Evolutionary conservation across 2,797 vertebrate genomes (phyloP).

Genomic region (Enoplosus armatus): DNA sequence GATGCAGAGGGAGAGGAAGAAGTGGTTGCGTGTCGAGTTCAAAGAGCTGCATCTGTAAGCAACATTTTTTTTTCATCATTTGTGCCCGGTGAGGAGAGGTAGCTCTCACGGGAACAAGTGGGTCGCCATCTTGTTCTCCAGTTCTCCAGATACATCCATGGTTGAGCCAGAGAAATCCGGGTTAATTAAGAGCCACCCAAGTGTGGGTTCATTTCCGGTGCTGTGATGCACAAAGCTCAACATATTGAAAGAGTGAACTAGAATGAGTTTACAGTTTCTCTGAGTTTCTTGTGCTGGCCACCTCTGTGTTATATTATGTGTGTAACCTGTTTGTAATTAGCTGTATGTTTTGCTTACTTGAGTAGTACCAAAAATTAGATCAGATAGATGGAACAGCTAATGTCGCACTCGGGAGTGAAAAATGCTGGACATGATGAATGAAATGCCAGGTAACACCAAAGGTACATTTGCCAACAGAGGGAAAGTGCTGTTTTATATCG

Average conservation of each 20-base stretch:
- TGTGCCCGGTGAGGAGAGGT: neutral
- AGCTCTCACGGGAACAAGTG: neutral
- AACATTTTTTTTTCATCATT: neutral
- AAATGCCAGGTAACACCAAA: constrained; percentile 37
- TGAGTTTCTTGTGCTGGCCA: neutral
- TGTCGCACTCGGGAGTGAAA: constrained; percentile 13
- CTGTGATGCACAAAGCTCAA: constrained; percentile 17
- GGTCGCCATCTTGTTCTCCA: neutral
- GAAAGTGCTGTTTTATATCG: constrained; percentile 43
- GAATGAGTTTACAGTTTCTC: constrained; percentile 24
- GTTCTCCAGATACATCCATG: neutral
- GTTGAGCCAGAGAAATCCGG: neutral
- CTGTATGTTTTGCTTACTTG: constrained; percentile 11
- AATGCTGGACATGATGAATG: constrained; percentile 43
- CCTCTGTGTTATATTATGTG: neutral
- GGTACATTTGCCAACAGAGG: constrained; percentile 39
- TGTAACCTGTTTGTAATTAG: constrained; percentile 36
- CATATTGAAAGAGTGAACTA: constrained; percentile 28
- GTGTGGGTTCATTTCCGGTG: constrained; percentile 39
- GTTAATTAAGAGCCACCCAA: constrained; percentile 44
- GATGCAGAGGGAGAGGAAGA: neutral
- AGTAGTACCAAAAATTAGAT: constrained; percentile 19
- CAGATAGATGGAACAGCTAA: too few species aligned
- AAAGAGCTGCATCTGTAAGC: neutral
- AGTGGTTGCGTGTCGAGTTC: neutral